A percentile compares a stretch with the other conserved stretches of the same genome.
Evolutionary conservation across 2,888 invertebrate genomes (phyloP).

Genomic region (Conchocele bisecta): DNA sequence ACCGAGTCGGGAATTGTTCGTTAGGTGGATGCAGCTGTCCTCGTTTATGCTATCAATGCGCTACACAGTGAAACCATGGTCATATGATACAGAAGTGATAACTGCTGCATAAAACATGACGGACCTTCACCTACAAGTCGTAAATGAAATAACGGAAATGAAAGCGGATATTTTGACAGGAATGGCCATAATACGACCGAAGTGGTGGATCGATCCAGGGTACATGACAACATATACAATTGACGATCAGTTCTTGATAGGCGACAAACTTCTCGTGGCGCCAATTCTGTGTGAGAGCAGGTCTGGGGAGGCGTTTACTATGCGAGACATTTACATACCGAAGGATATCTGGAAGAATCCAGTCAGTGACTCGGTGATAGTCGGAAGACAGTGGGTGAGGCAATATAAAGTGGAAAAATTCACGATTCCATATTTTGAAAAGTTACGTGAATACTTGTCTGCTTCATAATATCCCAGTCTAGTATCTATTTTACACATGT

Average conservation of each 20-base stretch:
- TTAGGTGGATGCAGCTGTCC: constrained; percentile 92
- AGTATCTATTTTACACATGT: no score
- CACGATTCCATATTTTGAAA: constrained; percentile 57
- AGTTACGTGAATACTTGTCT: no score
- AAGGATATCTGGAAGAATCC: constrained; percentile 90
- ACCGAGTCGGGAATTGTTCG: constrained; percentile 84
- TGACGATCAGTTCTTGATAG: constrained; percentile 74
- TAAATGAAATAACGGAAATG: constrained; percentile 90
- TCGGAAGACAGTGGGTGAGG: constrained; percentile 58
- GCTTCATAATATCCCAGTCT: no score
- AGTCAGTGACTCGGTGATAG: constrained; percentile 47
- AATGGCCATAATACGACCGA: constrained; percentile 81
- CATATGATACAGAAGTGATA: constrained; percentile 87
- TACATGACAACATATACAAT: constrained; percentile 62
- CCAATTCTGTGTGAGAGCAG: constrained; percentile 69
- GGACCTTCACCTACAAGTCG: constrained; percentile 67
- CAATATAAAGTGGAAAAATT: constrained; percentile 47
- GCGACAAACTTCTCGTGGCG: constrained; percentile 71
- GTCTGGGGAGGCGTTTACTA: constrained; percentile 41
- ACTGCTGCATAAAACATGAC: constrained; percentile 50
- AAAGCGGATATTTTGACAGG: constrained; percentile 87
- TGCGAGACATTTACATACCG: constrained; percentile 72
- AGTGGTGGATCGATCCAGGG: constrained; percentile 72
- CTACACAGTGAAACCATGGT: constrained; percentile 93
- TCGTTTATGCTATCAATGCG: constrained; percentile 95